Conservation (phyloP, 1,140 invertebrate genomes). For the Glomeris maerens region DNA sequence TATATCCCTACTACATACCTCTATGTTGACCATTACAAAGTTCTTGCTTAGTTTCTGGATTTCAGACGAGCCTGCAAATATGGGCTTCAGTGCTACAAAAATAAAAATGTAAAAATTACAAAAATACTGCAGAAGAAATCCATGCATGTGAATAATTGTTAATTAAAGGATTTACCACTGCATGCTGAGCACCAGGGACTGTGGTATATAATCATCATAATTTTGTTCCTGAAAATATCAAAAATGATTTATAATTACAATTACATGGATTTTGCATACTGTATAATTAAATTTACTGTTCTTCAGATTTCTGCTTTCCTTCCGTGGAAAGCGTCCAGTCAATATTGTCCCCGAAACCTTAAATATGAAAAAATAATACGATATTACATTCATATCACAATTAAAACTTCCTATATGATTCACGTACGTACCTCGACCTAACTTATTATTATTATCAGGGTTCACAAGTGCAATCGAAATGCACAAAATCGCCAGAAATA, state of each 20-base stretch:
- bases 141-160: background rate
- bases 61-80: conserved; percentile 38
- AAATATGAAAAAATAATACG: conserved; percentile 10
- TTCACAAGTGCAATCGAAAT: no score
- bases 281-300: conserved; percentile 17
- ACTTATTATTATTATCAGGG: no score
- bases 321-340: conserved; percentile 33
- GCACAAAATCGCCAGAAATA: no score
- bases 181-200: conserved; percentile 48
- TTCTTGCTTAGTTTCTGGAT: conserved; percentile 38
- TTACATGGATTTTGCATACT: background rate
- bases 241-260: conserved; percentile 2
- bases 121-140: background rate
- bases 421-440: no score
- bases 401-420: no score
- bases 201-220: conserved; percentile 45
- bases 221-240: conserved; percentile 33
- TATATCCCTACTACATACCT: conserved; percentile 19
- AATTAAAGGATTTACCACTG: conserved; percentile 29
- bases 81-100: conserved; percentile 36
- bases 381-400: no score
- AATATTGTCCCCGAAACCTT: conserved; percentile 26
- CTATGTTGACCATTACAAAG: conserved; percentile 44
- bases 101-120: conserved; percentile 7
- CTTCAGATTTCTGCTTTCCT: conserved; percentile 30